Evolutionary conservation across 2,888 invertebrate genomes (phyloP), one percentile per base, ranked within the genome.

Genomic region (Caradrina clavipalpis): DNA sequence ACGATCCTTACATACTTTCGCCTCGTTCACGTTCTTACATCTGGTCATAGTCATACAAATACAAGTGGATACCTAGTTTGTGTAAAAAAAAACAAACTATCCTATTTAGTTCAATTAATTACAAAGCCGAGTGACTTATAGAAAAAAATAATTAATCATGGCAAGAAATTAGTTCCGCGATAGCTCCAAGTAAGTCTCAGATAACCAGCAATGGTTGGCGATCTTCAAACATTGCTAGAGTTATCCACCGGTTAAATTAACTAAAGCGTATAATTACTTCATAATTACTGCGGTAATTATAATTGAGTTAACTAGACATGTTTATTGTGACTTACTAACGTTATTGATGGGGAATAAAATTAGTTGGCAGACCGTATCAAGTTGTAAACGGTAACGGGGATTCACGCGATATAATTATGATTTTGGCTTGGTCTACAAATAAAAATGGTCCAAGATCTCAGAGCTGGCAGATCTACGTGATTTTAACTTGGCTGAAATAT

Each of bases 261-360:
- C 39, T 45, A 61, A 59, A 72, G 65, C 70, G 70, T 75, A 69
- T 75, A 75, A 78, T 80, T 65, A 67, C 65, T 83, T 58, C 54
- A 73, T 73, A 83, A 78, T 78, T 62, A 65, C 60, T 66, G 57
- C 35, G 17, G 31, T 45, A 45, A 31, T 68, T 71, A 67, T 73
- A 80, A 76, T 81, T 55, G 31, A 76, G 81, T 19, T 67, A 80
- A 80, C 63, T 10, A 82, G 76, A 69, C 69, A 68, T 72, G 72
- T 72, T 79, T 79, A 82, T 75, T 65, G 66, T 67, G 65, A 72
- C 58, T 80, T 71, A 56, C 58, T 57, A 61, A 56, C 61, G 54
- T 74, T 81, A 80, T 80, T 80, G 74, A 81, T 81, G 68, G 66
- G 54, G 22, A 55, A 66, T 73, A 71, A 68, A 57, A 69, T 71